Evolutionary conservation across 2,888 invertebrate genomes (phyloP), one percentile per base, ranked within the genome.

Genomic region (Chaetogeoica ovagalla): DNA sequence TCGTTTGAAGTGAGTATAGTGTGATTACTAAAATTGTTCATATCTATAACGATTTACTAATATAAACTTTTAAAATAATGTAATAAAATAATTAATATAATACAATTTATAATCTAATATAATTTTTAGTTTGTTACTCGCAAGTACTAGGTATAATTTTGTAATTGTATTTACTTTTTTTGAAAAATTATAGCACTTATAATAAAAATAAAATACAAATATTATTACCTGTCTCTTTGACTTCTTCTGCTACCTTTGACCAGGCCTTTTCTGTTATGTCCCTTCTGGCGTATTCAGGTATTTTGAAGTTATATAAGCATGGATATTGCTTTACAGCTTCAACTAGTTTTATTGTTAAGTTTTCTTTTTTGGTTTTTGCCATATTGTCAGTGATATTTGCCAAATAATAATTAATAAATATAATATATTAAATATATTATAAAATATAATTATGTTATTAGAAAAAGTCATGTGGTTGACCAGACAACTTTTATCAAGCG

Each of bases 281-380:
- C 19, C 11, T 75, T 66, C 66, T 65, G 9, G 75, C 21, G 66
- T 75, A 75, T 75, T 74, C 74, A 13, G 62, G 48, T 55, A 74
- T 19, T 65, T 74, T 74, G 65, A n/a, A 74, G 15, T 75, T 75
- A 75, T 75, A 75, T 55, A 75, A 66, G 23, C 75, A 52, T 9
- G 71, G 71, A 71, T 60, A 71, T 69, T 69, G 9, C 19, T 69
- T 55, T 30, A 69, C 69, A 37, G 52, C 69, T 19, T 69, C 69
- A 69, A 55, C 69, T 55, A 69, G 11, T 19, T 69, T 69, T 69
- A 69, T 55, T 7, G 69, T 69, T 69, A 69, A 69, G 52, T 52
- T 30, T 19, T 52, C 48, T 23, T 30, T 19, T 68, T 68, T 52
- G 1, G 68, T 68, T 68, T 68, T 68, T 52, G 68, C 48, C 52